Conservation (phyloP, 2,888 invertebrate species). For the Lycia hirtaria region DNA sequence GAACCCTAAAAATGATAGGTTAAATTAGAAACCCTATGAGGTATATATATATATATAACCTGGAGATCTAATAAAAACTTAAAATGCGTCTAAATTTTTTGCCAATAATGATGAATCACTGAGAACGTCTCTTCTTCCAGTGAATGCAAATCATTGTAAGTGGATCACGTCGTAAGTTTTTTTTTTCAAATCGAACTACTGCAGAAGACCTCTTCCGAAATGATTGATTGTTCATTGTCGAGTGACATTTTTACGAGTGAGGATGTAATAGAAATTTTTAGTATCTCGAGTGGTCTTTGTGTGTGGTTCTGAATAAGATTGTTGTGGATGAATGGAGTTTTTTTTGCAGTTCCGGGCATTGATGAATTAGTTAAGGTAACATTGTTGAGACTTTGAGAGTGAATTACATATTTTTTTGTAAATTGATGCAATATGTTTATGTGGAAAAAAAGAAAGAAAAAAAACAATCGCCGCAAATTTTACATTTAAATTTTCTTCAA, state of each 20-base stretch:
- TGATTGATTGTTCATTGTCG: slow-evolving; percentile 81
- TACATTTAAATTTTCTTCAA: too few species aligned
- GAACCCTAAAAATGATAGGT: too few species aligned
- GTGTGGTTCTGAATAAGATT: slow-evolving; percentile 58
- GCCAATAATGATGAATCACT: slow-evolving; percentile 75
- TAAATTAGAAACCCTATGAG: too few species aligned
- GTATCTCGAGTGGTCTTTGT: slow-evolving; percentile 64
- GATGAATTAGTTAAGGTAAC: slow-evolving; percentile 66
- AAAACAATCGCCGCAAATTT: neutral
- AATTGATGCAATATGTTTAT: slow-evolving; percentile 25
- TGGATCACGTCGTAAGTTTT: slow-evolving; percentile 76
- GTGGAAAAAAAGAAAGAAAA: neutral
- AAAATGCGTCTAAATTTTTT: slow-evolving; percentile 51
- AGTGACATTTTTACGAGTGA: slow-evolving; percentile 73
- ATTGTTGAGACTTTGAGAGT: too few species aligned
- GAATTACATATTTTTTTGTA: too few species aligned
- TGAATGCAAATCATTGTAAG: slow-evolving; percentile 82
- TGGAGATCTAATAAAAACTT: neutral
- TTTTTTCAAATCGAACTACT: slow-evolving; percentile 72
- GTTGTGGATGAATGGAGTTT: slow-evolving; percentile 60
- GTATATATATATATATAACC: too few species aligned
- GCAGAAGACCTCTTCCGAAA: slow-evolving; percentile 64
- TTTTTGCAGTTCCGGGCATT: slow-evolving; percentile 77
- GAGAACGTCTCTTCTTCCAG: slow-evolving; percentile 48
- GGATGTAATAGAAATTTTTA: slow-evolving; percentile 70